These are phyloP conservation scores for Ginglymostoma cirratum DNA, from an alignment of 2,113 vertebrate genomes.

Conservation along the genomic window DNA sequence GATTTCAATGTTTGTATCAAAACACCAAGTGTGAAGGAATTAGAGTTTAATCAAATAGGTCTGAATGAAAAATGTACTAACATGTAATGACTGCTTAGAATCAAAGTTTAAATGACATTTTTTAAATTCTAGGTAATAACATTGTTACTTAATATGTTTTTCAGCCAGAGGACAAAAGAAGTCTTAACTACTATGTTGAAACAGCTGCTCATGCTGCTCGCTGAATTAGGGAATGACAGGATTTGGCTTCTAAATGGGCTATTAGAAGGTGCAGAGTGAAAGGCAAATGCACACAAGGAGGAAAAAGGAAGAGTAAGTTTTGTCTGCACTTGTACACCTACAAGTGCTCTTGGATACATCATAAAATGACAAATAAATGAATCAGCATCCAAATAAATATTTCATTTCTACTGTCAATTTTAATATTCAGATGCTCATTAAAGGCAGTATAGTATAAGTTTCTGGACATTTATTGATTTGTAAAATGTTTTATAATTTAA, in stretches of 20 bases:
- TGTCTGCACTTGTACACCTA: neutral
- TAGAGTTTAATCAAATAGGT: conserved; percentile 1
- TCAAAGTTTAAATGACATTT: neutral
- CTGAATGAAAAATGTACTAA: neutral
- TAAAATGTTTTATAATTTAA: neutral
- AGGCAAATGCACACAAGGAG: neutral
- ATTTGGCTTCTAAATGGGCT: neutral
- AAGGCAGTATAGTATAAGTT: neutral
- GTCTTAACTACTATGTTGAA: too few species aligned
- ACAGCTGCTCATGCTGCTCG: too few species aligned
- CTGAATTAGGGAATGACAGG: neutral
- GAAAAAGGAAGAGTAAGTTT: neutral
- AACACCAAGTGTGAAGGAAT: neutral
- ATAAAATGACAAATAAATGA: neutral
- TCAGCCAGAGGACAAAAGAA: neutral
- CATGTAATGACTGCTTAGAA: neutral
- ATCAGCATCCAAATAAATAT: neutral
- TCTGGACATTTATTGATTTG: neutral
- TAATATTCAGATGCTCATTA: neutral
- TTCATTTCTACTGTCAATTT: neutral
- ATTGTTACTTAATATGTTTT: neutral
- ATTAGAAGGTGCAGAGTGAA: neutral
- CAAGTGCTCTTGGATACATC: neutral
- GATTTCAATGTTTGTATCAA: neutral
- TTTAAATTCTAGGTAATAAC: neutral